Conservation (phyloP, 2,113 vertebrate species). For the Athene noctua region DNA sequence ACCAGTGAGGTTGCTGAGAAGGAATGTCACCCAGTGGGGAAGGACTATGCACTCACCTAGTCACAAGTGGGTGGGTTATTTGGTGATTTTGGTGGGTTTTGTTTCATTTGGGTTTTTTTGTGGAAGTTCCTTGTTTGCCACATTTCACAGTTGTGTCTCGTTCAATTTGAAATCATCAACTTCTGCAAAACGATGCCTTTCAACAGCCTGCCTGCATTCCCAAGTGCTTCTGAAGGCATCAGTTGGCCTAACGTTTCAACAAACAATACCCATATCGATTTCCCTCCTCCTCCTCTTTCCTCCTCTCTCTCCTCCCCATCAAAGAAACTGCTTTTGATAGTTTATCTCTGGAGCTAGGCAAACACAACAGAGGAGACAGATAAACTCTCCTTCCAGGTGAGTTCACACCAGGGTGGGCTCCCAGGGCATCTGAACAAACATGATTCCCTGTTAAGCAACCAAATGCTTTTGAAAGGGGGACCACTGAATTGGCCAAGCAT, state of each 20-base stretch:
- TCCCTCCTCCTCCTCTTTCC: not conserved
- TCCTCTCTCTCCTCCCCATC: not conserved
- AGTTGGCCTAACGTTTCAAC: not conserved
- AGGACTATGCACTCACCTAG: accelerated
- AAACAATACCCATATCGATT: not conserved
- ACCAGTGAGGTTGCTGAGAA: not conserved
- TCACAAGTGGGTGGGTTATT: not conserved
- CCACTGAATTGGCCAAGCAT: not conserved
- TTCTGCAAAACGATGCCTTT: not conserved
- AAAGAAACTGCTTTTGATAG: not conserved
- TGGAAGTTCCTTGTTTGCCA: not conserved
- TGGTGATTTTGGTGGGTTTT: not conserved
- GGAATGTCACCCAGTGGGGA: not conserved
- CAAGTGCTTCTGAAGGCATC: not conserved
- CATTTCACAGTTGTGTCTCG: not conserved
- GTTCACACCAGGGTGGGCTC: not conserved
- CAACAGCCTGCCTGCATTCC: not conserved
- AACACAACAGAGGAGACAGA: not conserved
- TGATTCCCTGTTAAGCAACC: not conserved
- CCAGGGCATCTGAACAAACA: not conserved
- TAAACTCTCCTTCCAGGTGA: not conserved
- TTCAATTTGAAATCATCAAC: not conserved
- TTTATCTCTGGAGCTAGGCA: not conserved
- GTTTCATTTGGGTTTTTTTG: not conserved
- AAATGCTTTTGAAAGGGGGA: not conserved